A percentile compares a stretch with the other conserved stretches of the same genome.
phyloP scores from a whole-genome alignment of 37 sponge, comb jelly and placozoan genomes.

The Trichoplax adhaerens region DNA sequence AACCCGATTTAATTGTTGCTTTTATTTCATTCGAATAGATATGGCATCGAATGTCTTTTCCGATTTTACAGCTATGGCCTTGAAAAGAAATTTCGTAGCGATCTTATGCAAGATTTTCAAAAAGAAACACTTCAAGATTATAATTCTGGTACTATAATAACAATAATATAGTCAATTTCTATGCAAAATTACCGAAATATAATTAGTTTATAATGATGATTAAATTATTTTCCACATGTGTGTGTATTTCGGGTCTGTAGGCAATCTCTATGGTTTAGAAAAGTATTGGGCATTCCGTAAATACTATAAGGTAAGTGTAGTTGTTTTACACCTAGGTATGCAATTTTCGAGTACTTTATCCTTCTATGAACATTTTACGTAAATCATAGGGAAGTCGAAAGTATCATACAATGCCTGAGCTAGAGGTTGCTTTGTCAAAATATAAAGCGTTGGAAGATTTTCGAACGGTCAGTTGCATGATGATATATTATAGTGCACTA shows the following conservation, averaged over 20 bases:
- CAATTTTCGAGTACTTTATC: no score
- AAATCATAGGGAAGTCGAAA: no score
- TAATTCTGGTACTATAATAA: conserved; percentile 21
- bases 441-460: conserved; percentile 84
- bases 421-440: not conserved
- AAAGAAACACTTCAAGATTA: conserved; percentile 74
- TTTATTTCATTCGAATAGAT: conserved; percentile 31
- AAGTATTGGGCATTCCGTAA: conserved; percentile 99
- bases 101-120: conserved; percentile 77
- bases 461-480: conserved; percentile 8
- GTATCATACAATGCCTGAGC: no score
- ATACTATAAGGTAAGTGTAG: conserved; percentile 72
- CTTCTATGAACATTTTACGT: no score
- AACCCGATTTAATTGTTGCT: conserved; percentile 9
- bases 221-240: not conserved
- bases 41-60: conserved; percentile 98
- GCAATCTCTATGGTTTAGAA: conserved; percentile 84
- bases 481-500: no score
- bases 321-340: no score
- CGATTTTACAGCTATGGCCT: conserved; percentile 97
- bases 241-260: conserved; percentile 12
- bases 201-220: not conserved
- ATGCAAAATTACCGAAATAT: not conserved
- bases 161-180: not conserved
- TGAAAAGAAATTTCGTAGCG: conserved; percentile 77